These are phyloP conservation scores for Drosophila fungiperda DNA, from an alignment of 2,888 invertebrate species.

Conservation along the genomic window DNA sequence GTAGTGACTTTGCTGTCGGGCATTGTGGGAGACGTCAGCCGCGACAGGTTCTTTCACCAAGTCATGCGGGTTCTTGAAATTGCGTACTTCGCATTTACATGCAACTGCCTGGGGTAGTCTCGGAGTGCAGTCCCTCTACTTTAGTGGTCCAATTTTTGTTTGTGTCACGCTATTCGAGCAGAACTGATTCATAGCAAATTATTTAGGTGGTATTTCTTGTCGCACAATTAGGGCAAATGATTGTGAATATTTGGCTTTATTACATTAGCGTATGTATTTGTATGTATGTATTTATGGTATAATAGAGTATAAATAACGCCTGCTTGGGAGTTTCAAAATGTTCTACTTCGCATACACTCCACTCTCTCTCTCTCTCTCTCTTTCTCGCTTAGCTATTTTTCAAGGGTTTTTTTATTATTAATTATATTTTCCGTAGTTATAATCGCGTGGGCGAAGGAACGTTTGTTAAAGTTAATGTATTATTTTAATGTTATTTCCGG, in stretches of 20 bases:
- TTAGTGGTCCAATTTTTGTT: slow-evolving; percentile 42
- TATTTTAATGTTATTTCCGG: slow-evolving; percentile 76
- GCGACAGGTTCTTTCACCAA: slow-evolving; percentile 47
- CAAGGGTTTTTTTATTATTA: slow-evolving; percentile 33
- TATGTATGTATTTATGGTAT: slow-evolving; percentile 2
- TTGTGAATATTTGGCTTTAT: slow-evolving; percentile 77
- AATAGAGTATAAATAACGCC: slow-evolving; percentile 26
- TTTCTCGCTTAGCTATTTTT: not conserved
- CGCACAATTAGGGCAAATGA: slow-evolving; percentile 75
- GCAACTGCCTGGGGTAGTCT: slow-evolving; percentile 51
- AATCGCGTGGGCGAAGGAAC: slow-evolving; percentile 61
- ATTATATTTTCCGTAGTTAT: slow-evolving; percentile 48
- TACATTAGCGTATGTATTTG: slow-evolving; percentile 57
- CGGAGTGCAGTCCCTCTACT: slow-evolving; percentile 41
- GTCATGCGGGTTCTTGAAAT: slow-evolving; percentile 19
- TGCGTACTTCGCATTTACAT: slow-evolving; percentile 58
- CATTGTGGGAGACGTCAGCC: slow-evolving; percentile 28
- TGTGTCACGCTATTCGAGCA: slow-evolving; percentile 70
- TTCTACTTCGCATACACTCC: not conserved
- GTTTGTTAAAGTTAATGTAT: slow-evolving; percentile 77
- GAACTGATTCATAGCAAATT: slow-evolving; percentile 21
- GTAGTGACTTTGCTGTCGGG: slow-evolving; percentile 35
- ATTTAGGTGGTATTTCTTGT: slow-evolving; percentile 22
- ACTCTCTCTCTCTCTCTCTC: not conserved
- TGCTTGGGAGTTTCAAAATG: slow-evolving; percentile 4